Conservation (phyloP, 2,888 invertebrate species). For the Panopea generosa region DNA sequence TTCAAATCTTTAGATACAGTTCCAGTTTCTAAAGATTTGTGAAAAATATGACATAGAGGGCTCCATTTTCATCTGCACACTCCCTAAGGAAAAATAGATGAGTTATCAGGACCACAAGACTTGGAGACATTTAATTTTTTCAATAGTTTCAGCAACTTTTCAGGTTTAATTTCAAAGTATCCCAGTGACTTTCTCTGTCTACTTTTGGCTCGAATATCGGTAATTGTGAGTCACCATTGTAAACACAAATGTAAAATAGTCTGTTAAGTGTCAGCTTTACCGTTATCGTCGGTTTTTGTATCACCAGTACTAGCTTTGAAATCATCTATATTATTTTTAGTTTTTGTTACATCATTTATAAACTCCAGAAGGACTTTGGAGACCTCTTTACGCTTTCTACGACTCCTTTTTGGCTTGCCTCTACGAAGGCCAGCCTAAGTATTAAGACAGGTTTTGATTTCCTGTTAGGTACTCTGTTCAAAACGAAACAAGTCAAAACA, state of each 20-base stretch:
- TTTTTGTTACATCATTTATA: conserved; percentile 26
- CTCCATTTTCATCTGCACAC: conserved; percentile 12
- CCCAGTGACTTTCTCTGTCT: not conserved
- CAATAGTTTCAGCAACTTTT: conserved; percentile 22
- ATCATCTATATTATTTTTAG: conserved; percentile 14
- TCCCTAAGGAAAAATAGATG: conserved; percentile 19
- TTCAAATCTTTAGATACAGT: conserved; percentile 21
- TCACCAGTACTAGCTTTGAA: conserved; percentile 12
- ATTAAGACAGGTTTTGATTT: too few relatives aligned
- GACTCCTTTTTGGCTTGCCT: conserved; percentile 11
- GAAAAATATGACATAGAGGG: conserved; percentile 10
- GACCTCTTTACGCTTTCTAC: conserved; percentile 4
- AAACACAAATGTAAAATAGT: conserved; percentile 22
- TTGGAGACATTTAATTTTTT: conserved; percentile 12
- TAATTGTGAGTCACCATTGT: conserved; percentile 6
- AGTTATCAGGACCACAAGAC: conserved; percentile 25
- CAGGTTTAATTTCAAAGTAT: conserved; percentile 13
- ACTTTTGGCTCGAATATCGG: conserved; percentile 22
- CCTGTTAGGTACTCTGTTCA: too few relatives aligned
- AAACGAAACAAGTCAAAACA: too few relatives aligned
- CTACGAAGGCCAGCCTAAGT: too few relatives aligned
- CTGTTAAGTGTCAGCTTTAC: conserved; percentile 23
- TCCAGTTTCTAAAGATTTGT: conserved; percentile 11
- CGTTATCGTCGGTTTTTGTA: conserved; percentile 14
- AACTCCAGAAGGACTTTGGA: conserved; percentile 29